These are phyloP conservation scores for Matsumurasca onukii DNA, from an alignment of 1,140 invertebrate genomes.

Conservation along the genomic window DNA sequence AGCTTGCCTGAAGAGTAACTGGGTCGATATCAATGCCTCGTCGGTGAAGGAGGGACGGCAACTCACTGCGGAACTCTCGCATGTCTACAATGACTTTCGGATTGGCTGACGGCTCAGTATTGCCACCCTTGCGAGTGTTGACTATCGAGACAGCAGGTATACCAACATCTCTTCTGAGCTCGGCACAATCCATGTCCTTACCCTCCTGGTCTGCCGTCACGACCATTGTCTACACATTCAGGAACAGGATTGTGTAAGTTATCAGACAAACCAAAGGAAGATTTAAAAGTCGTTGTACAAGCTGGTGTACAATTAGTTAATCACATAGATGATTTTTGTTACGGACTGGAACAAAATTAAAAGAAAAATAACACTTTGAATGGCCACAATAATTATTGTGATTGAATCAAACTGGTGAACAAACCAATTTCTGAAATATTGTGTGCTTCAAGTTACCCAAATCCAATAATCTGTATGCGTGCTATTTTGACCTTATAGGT, in stretches of 20 bases:
- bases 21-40: slow-evolving; percentile 93
- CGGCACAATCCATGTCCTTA: slow-evolving; percentile 69
- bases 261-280: too few species aligned
- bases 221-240: slow-evolving; percentile 77
- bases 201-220: slow-evolving; percentile 90
- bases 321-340: too few species aligned
- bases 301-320: too few species aligned
- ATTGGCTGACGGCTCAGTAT: slow-evolving; percentile 45
- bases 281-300: too few species aligned
- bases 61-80: slow-evolving; percentile 95
- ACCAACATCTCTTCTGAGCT: slow-evolving; percentile 54
- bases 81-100: slow-evolving; percentile 91
- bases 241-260: not conserved
- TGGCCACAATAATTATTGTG: too few species aligned
- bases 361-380: too few species aligned
- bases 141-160: slow-evolving; percentile 46
- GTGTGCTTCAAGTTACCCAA: too few species aligned
- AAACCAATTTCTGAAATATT: too few species aligned
- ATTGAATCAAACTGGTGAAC: too few species aligned
- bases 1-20: slow-evolving; percentile 72
- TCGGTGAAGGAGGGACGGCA: slow-evolving; percentile 92
- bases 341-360: too few species aligned
- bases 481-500: too few species aligned
- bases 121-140: slow-evolving; percentile 64
- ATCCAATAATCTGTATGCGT: too few species aligned